Evolutionary conservation across 2,888 invertebrate genomes (phyloP).

Genomic region (Monoplex corrugatus): DNA sequence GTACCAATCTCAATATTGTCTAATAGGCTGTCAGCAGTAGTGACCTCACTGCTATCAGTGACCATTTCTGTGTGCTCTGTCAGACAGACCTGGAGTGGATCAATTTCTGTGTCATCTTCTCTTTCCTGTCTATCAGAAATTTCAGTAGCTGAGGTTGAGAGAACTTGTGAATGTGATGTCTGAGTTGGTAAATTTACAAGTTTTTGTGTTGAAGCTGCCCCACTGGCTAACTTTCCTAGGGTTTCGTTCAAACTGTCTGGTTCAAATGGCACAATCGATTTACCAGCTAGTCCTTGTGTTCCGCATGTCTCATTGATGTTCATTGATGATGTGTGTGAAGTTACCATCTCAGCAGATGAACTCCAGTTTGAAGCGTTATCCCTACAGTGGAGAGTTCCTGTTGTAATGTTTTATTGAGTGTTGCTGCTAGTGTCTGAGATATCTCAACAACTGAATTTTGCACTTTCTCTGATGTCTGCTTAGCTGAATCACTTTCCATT

Average conservation of each 20-base stretch:
- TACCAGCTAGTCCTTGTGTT: too few relatives aligned
- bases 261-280: too few relatives aligned
- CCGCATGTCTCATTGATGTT: too few relatives aligned
- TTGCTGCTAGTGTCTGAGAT: too few relatives aligned
- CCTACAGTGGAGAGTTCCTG: too few relatives aligned
- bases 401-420: too few relatives aligned
- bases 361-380: too few relatives aligned
- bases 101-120: not conserved
- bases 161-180: not conserved
- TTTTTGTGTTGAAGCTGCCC: not conserved
- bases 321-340: too few relatives aligned
- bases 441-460: too few relatives aligned
- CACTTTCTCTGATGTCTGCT: not conserved
- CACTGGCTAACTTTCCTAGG: not conserved
- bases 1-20: not conserved
- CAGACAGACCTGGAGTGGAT: not conserved
- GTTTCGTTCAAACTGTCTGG: too few relatives aligned
- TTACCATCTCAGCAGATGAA: too few relatives aligned
- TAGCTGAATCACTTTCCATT: not conserved
- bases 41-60: not conserved
- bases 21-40: not conserved
- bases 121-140: not conserved
- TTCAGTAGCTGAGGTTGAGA: not conserved
- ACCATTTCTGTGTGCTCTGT: not conserved
- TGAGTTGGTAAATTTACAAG: not conserved